phyloP scores from a whole-genome alignment of 2,797 vertebrate species.

The Fistularia tabacaria region DNA sequence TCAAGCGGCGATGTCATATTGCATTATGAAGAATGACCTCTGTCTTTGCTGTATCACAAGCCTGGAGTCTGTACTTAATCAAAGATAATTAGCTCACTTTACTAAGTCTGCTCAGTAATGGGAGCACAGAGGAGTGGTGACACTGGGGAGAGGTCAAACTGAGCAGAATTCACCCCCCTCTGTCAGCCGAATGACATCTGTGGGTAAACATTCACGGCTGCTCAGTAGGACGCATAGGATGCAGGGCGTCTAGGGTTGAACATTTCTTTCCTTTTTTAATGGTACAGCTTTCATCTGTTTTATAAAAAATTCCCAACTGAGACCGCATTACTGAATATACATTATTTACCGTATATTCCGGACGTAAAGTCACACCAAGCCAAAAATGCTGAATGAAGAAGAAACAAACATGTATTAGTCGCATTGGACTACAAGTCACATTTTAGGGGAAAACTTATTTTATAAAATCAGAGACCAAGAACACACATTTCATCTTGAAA shows the following conservation, averaged over 20 bases:
- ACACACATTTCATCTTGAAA: too few species aligned
- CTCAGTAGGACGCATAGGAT: slow-evolving; percentile 7
- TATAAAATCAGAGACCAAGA: too few species aligned
- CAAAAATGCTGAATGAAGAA: too few species aligned
- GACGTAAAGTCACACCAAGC: too few species aligned
- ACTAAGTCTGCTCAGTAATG: slow-evolving; percentile 60
- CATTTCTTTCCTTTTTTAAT: neutral
- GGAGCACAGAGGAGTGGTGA: slow-evolving; percentile 40
- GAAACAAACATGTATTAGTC: too few species aligned
- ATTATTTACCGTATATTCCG: too few species aligned
- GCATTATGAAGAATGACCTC: slow-evolving; percentile 72
- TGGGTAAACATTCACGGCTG: slow-evolving; percentile 41
- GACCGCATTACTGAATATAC: too few species aligned
- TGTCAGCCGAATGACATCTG: slow-evolving; percentile 29
- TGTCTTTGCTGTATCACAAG: slow-evolving; percentile 57
- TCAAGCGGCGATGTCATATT: slow-evolving; percentile 55
- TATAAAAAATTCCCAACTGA: too few species aligned
- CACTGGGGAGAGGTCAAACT: slow-evolving; percentile 51
- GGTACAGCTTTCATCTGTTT: too few species aligned
- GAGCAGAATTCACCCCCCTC: slow-evolving; percentile 25
- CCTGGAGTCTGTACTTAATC: slow-evolving; percentile 68
- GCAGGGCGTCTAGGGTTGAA: neutral
- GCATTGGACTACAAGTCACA: too few species aligned
- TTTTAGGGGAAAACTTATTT: too few species aligned
- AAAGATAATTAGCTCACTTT: slow-evolving; percentile 77